Conservation (phyloP, 2,113 vertebrate species). For the Rhizomys pruinosus region DNA sequence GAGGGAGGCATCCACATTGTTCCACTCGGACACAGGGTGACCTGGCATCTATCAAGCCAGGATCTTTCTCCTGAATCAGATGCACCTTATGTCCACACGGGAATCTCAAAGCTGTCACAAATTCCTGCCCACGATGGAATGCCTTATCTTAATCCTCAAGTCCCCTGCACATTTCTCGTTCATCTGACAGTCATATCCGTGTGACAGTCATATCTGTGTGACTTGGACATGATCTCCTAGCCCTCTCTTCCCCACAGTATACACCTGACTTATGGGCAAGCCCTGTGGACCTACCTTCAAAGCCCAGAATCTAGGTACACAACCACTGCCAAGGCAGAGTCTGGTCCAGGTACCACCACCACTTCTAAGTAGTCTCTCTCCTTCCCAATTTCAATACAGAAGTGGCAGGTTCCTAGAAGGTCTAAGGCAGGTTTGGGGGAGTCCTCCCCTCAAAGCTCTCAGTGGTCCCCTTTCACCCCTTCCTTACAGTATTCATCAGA, state of each 20-base stretch:
- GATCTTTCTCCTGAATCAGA: accelerated
- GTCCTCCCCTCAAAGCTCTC: neutral
- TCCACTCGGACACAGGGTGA: accelerated
- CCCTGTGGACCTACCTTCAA: neutral
- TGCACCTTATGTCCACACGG: accelerated
- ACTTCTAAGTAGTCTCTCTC: neutral
- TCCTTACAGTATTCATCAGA: neutral
- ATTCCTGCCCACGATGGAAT: accelerated
- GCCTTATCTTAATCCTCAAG: accelerated
- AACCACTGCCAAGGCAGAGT: no score
- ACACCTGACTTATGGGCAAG: accelerated
- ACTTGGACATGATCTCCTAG: neutral
- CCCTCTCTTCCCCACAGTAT: no score
- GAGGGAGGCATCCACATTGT: no score
- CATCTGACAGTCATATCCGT: no score
- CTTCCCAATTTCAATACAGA: neutral
- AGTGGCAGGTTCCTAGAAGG: neutral
- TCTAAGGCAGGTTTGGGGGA: neutral
- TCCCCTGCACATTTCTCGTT: neutral
- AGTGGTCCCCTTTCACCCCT: no score
- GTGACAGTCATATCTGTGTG: no score
- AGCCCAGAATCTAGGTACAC: neutral
- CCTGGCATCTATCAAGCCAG: no score
- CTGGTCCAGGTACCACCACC: neutral
- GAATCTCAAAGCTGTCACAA: accelerated